A percentile compares a stretch with the other conserved stretches of the same genome.
These are phyloP conservation scores for Mechanitis mazaeus DNA, from an alignment of 2,888 invertebrate genomes.

Conservation along the genomic window DNA sequence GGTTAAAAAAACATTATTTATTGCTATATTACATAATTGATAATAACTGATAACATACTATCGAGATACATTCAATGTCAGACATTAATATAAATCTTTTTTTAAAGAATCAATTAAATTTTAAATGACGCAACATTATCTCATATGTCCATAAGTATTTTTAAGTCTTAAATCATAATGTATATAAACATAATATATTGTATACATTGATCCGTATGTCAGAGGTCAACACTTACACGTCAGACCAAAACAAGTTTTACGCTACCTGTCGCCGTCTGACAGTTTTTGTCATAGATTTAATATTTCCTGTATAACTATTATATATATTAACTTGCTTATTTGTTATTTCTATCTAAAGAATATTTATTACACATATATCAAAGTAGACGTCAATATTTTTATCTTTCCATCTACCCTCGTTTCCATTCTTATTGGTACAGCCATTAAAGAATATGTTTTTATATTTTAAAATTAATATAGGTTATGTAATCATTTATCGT, in stretches of 20 bases:
- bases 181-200: not conserved
- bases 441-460: not conserved
- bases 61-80: too few relatives aligned
- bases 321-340: too few relatives aligned
- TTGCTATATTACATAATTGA: too few relatives aligned
- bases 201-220: not conserved
- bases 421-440: not conserved
- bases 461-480: not conserved
- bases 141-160: not conserved
- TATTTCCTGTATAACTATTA: too few relatives aligned
- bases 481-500: slow-evolving; percentile 14
- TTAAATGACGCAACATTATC: not conserved
- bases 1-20: too few relatives aligned
- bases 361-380: not conserved
- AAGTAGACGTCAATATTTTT: too few relatives aligned
- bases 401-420: too few relatives aligned
- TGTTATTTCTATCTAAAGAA: too few relatives aligned
- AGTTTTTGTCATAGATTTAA: too few relatives aligned
- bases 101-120: not conserved
- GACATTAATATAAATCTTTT: too few relatives aligned
- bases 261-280: too few relatives aligned
- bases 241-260: not conserved
- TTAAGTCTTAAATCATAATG: not conserved
- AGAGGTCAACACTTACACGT: not conserved
- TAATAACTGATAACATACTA: too few relatives aligned